A percentile compares a stretch with the other conserved stretches of the same genome.
Evolutionary conservation across 2,113 vertebrate species (phyloP).

Genomic region (Nestor notabilis): DNA sequence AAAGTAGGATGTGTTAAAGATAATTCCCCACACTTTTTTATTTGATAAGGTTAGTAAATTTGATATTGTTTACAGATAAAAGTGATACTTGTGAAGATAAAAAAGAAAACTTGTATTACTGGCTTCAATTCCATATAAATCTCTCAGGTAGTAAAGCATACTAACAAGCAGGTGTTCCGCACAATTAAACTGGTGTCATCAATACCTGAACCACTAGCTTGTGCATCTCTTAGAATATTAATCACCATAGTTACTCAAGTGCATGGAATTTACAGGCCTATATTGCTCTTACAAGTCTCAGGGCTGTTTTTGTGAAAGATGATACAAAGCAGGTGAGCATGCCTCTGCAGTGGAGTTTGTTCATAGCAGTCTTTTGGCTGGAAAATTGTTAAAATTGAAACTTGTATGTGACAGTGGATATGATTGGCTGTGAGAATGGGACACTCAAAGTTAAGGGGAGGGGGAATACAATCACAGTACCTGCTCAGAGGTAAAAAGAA

Average conservation of each 20-base stretch:
- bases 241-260: neutral
- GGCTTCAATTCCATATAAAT: neutral
- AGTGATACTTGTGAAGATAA: neutral
- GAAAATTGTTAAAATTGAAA: neutral
- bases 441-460: neutral
- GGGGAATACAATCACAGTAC: neutral
- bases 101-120: neutral
- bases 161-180: neutral
- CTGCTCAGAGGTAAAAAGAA: neutral
- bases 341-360: neutral
- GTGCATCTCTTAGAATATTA: neutral
- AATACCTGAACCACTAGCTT: neutral
- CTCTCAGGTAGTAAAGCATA: neutral
- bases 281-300: neutral
- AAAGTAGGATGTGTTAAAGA: neutral
- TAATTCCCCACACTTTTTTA: accelerated
- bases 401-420: neutral
- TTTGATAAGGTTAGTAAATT: neutral
- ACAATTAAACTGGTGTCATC: neutral
- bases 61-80: neutral
- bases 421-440: neutral
- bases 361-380: neutral
- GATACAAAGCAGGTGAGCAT: neutral
- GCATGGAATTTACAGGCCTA: neutral
- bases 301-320: neutral